phyloP scores from a whole-genome alignment of 1,140 invertebrate species.

The Zaprionus camerounensis region DNA sequence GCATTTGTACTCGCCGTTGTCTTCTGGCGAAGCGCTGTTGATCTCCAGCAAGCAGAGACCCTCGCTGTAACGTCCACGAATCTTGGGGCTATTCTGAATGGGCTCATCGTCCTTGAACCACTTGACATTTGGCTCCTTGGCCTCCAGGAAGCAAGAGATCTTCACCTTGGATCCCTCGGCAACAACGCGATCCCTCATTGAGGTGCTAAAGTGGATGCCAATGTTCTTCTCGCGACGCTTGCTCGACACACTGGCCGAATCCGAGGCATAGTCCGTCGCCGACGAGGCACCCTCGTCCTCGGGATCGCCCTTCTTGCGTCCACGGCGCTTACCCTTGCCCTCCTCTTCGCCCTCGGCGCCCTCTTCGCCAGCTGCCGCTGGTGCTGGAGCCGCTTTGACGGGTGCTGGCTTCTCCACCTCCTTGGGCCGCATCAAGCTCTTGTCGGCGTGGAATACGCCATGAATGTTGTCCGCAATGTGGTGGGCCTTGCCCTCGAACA shows the following conservation, averaged over 20 bases:
- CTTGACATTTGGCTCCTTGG: conserved; percentile 89
- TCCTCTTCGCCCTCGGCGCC: conserved; percentile 61
- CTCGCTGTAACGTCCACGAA: conserved; percentile 86
- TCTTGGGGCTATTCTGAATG: conserved; percentile 83
- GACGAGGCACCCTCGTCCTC: conserved; percentile 60
- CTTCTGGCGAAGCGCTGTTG: conserved; percentile 85
- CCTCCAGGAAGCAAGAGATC: conserved; percentile 93
- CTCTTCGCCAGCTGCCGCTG: conserved; percentile 32
- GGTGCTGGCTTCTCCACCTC: conserved; percentile 63
- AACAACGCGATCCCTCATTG: conserved; percentile 90
- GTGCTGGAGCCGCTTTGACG: conserved; percentile 15
- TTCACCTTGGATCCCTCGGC: conserved; percentile 90
- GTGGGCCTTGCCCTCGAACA: conserved; percentile 72
- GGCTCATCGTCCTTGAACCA: conserved; percentile 90
- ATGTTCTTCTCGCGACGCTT: conserved; percentile 79
- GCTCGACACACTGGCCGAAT: conserved; percentile 72
- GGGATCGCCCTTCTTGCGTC: conserved; percentile 59
- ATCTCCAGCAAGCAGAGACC: conserved; percentile 88
- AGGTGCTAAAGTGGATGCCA: conserved; percentile 79
- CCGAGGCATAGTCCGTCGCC: conserved; percentile 71
- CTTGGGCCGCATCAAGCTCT: conserved; percentile 71
- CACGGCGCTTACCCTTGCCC: conserved; percentile 59
- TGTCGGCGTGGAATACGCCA: conserved; percentile 83
- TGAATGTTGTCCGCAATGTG: conserved; percentile 83
- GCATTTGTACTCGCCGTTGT: conserved; percentile 88